These are phyloP conservation scores for Sula dactylatra DNA, from an alignment of 2,113 vertebrate species.

Conservation along the genomic window DNA sequence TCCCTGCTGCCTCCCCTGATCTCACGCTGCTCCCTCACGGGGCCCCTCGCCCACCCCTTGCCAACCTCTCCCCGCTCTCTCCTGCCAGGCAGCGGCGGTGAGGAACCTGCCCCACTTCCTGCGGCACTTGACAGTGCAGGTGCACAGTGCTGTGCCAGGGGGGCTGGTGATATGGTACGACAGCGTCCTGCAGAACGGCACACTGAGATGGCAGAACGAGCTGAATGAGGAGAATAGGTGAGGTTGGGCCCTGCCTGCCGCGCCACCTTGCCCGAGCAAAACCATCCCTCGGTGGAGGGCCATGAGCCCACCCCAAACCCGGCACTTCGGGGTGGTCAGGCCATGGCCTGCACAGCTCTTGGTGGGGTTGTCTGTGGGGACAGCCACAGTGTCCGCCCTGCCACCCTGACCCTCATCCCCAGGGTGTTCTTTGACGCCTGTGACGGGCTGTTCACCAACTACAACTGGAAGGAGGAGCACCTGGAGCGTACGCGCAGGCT, in stretches of 20 bases:
- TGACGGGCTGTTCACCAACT: conserved; percentile 95
- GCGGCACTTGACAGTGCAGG: conserved; percentile 78
- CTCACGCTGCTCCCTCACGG: accelerated
- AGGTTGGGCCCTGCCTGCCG: not conserved
- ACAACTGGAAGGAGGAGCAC: conserved; percentile 89
- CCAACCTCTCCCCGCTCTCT: not conserved
- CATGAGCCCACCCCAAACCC: not conserved
- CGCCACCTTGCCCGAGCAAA: not conserved
- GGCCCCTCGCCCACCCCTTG: accelerated
- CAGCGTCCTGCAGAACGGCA: conserved; percentile 80
- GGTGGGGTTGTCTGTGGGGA: accelerated
- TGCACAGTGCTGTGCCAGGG: conserved; percentile 75
- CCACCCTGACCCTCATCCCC: not conserved
- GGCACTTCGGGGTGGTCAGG: accelerated
- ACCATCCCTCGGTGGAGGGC: accelerated
- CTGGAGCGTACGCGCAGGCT: conserved; percentile 72
- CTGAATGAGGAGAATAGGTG: conserved; percentile 87
- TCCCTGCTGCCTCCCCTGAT: not conserved
- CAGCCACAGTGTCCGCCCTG: accelerated
- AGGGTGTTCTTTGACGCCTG: conserved; percentile 90
- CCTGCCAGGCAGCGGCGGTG: conserved; percentile 72
- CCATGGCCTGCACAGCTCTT: not conserved
- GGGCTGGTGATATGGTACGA: conserved; percentile 94
- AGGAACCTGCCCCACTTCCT: conserved; percentile 80
- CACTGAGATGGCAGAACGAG: conserved; percentile 89